phyloP scores from a whole-genome alignment of 1,140 invertebrate genomes.

The Lithobius niger region DNA sequence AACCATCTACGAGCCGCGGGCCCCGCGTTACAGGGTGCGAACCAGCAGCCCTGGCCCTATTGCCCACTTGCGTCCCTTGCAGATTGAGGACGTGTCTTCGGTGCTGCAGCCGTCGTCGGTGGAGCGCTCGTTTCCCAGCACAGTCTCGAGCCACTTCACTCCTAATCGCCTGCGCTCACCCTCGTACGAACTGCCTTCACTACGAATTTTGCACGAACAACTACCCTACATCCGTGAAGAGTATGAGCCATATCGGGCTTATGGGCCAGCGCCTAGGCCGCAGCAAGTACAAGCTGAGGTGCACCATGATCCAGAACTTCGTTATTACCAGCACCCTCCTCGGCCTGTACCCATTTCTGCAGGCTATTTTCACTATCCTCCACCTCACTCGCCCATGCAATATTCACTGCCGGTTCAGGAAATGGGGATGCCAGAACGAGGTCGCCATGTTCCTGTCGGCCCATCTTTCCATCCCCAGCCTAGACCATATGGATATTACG shows the following conservation, averaged over 20 bases:
- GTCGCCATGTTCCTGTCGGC: not conserved
- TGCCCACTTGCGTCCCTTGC: constrained; percentile 45
- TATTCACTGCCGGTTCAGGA: not conserved
- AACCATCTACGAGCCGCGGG: constrained; percentile 25
- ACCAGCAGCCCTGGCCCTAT: constrained; percentile 46
- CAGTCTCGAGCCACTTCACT: constrained; percentile 37
- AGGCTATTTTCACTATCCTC: not conserved
- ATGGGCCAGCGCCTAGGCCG: constrained; percentile 13
- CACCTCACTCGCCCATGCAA: not conserved
- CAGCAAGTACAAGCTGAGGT: constrained; percentile 24
- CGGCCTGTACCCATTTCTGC: constrained; percentile 6
- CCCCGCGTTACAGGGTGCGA: constrained; percentile 38
- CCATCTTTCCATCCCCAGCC: not conserved
- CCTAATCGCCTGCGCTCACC: constrained; percentile 44
- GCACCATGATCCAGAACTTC: constrained; percentile 21
- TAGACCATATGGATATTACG: not conserved
- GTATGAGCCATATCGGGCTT: constrained; percentile 6
- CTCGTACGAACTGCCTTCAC: constrained; percentile 49
- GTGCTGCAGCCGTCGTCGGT: constrained; percentile 63
- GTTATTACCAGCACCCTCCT: constrained; percentile 5
- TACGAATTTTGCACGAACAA: constrained; percentile 60
- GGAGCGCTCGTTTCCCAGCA: constrained; percentile 54
- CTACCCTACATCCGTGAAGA: constrained; percentile 23
- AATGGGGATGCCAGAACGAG: not conserved
- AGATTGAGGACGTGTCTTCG: constrained; percentile 67